Evolutionary conservation across 2,888 invertebrate species (phyloP), one percentile per base, ranked within the genome.

Genomic region (Taenaris catops): DNA sequence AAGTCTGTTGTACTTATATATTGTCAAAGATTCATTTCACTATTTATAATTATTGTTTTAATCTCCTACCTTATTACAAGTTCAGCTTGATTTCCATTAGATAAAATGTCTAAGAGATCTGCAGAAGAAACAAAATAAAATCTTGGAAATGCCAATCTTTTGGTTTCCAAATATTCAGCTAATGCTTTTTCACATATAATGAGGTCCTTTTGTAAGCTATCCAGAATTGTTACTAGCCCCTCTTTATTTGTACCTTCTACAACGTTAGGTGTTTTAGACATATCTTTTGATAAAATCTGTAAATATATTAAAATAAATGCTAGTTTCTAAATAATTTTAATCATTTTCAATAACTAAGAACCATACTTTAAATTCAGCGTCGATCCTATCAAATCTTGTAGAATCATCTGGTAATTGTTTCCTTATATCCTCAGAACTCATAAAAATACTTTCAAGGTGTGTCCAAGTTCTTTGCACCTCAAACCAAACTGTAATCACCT

Each of bases 41-140:
- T 4, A 28, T 16, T 8, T 3, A 10, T 10, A 19, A 3, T 7
- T 8, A 10, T 19, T 4, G n/a, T 4, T n/a, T 14, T 1, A 7
- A 3, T 6, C n/a, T 24, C 18, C 5, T 56, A 84, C 87, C 86
- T 78, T 12, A 93, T 93, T 2, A 96, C 96, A 49, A 94, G 80
- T 57, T 93, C 91, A 2, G 98, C 97, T 65, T 96, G 95, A 68
- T 97, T 98, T 41, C 98, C 98, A 71, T 98, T 98, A 6, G 98
- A 98, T 25, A 98, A 87, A 51, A 98, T 94, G 71, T 98, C 98
- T 41, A 98, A 78, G 32, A 98, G 84, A 87, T 98, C 98, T 31
- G 96, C 97, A 4, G 97, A 97, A 4, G 98, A 98, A 1, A 98
- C 96, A 75, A 98, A 98, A 83, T 98, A 98, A 83, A 98, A 98